Base-by-base conservation (phyloP, 2,113 vertebrate species). In the Nestor notabilis region DNA sequence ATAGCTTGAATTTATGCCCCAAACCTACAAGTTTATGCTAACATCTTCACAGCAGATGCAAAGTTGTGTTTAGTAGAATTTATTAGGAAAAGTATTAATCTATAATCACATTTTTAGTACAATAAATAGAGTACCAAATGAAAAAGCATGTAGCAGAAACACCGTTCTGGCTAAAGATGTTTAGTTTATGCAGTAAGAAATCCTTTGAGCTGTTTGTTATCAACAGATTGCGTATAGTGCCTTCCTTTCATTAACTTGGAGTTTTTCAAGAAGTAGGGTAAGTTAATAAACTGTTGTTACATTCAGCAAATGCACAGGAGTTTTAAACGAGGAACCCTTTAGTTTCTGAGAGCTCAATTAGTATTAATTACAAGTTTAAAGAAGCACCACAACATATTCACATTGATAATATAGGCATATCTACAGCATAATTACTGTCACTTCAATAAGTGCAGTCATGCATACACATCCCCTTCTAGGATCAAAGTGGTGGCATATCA, bases 301-400 rank as follows among this genome's bases (percentile, higher is more conserved):
- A 21, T 52, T 84, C 56, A 72, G 52, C 47, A 80, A 93, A 84
- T 19, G 29, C 25, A 58, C 3, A 33, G 44, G 33, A 61, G 60
- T 85, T 91, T 95, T 28, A 70, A 93, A 84, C 0, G 3, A 53
- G 50, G 61, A 89, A 15, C 39, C 3, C 58, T 90, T 82, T 44
- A 19, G n/a, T 46, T 74, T 80, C 80, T 50, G 49, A 84, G 84
- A 61, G 70, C 78, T 94, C 89, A 91, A 91, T 95, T 97, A 94
- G 86, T 96, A 95, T 97, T 92, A 95, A 96, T 92, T 95, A 92
- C 91, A 95, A 91, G 78, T 85, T 90, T 94, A 93, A 95, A 87
- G 74, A 95, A 97, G 89, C 25, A 94, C 72, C 77, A 92, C 74
- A 83, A 89, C 63, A 82, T 87, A 95, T 89, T 87, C 93, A 80